Percentiles rank a stretch among this genome's conserved stretches.
These are phyloP conservation scores for Thera britannica DNA, from an alignment of 2,888 invertebrate genomes.

Conservation along the genomic window DNA sequence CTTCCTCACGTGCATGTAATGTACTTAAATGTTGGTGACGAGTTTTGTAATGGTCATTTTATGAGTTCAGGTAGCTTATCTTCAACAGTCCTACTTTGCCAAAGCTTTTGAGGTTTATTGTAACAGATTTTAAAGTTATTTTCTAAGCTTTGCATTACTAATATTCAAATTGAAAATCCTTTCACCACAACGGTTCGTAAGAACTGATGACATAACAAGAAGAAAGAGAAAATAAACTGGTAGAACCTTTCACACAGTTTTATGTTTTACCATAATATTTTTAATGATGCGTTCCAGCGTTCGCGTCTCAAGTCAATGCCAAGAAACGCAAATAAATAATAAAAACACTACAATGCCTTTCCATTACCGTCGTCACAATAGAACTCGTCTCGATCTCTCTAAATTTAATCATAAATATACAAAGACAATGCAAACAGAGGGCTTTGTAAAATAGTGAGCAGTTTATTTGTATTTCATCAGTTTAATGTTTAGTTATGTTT, in stretches of 20 bases:
- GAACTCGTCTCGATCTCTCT: conserved; percentile 26
- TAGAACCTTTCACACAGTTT: too few species aligned
- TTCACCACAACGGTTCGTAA: too few species aligned
- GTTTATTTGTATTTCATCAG: neutral
- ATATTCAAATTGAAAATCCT: too few species aligned
- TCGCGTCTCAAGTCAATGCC: conserved; percentile 10
- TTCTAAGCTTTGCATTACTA: too few species aligned
- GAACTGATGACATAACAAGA: too few species aligned
- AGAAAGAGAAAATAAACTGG: too few species aligned
- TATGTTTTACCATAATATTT: neutral
- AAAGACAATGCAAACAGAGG: conserved; percentile 25
- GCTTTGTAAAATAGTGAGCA: conserved; percentile 4
- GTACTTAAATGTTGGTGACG: conserved; percentile 30
- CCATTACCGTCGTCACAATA: conserved; percentile 34
- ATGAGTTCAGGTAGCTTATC: neutral
- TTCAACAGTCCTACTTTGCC: neutral
- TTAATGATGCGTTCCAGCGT: conserved; percentile 17
- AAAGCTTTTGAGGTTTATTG: too few species aligned
- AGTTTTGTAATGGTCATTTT: conserved; percentile 22
- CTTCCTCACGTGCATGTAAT: conserved; percentile 34
- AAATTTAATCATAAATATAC: conserved; percentile 35
- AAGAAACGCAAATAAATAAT: conserved; percentile 31
- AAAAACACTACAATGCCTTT: conserved; percentile 33
- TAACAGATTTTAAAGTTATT: too few species aligned
- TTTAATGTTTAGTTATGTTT: neutral